Base-by-base conservation (phyloP, 1,140 invertebrate genomes). In the Cydia strobilella region DNA sequence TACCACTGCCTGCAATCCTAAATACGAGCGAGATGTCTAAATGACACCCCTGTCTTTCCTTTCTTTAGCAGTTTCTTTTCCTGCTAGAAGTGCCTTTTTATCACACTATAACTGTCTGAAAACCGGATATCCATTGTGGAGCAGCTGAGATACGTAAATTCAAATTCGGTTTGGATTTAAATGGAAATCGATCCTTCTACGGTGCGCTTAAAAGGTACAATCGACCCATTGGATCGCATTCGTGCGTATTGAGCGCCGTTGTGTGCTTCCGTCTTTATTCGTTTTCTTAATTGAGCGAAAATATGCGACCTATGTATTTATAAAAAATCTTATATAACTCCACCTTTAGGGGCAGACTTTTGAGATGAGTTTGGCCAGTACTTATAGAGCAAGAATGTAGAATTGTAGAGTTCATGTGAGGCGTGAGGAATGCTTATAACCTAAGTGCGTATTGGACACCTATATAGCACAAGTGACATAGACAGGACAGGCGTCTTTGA, bases 71-170 rank as follows among this genome's bases (percentile, higher is more conserved):
- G 10, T 59, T 59, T 59, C 23, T 59, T 59, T 59, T 59, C 54
- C 6, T 9, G 54, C 9, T 23, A 59, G 20, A 54, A 59, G 54
- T 23, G 54, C 54, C 9, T n/a, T 59, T 59, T 59, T 59, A 59
- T 23, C 54, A 9, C 54, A 3, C 54, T 59, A 1, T 18, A 59
- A 59, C 54, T 59, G 54, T 59, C 54, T 59, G 54, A 23, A 23
- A 59, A n/a, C 54, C 54, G 54, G 54, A 59, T n/a, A 20, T 0
- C 54, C 20, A 59, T 59, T 59, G 18, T 10, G 54, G 20, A 59
- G 54, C 54, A 59, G 54, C 54, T 59, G 9, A 59, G 54, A 59
- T 59, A 59, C 54, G 7, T n/a, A 59, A 23, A 59, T 59, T 59
- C 54, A 23, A 23, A 20, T 59, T 59, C 54, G 2, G 9, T 59